Conservation (phyloP, 2,113 vertebrate genomes). For the Dicaeum eximium region DNA sequence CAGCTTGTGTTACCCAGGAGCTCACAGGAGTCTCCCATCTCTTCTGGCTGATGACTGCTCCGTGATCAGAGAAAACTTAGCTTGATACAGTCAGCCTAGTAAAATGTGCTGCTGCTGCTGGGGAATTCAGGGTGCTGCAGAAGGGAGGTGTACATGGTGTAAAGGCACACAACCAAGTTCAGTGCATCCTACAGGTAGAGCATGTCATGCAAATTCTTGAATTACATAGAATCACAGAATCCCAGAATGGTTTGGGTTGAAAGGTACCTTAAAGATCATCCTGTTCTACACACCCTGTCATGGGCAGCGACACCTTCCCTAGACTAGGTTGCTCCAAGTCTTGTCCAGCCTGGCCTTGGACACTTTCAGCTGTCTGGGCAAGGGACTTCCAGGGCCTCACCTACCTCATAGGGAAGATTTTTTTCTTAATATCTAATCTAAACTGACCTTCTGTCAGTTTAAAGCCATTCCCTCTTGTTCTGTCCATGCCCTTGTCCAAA, state of each 20-base stretch:
- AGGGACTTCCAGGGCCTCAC: not conserved
- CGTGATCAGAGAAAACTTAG: not conserved
- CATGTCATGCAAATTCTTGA: rapidly evolving
- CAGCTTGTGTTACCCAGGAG: not conserved
- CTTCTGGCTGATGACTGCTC: not conserved
- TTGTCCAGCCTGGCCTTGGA: not conserved
- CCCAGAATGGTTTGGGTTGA: too few species aligned
- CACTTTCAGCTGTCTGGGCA: not conserved
- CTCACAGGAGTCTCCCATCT: not conserved
- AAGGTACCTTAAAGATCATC: not conserved
- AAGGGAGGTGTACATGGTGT: not conserved
- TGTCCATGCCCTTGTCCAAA: not conserved
- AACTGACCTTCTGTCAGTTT: not conserved
- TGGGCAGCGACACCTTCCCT: not conserved
- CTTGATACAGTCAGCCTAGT: not conserved
- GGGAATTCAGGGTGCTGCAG: rapidly evolving
- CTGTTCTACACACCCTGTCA: not conserved
- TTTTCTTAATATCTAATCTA: not conserved
- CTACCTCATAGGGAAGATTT: not conserved
- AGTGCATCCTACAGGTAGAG: not conserved
- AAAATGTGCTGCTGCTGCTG: not conserved
- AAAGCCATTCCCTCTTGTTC: not conserved
- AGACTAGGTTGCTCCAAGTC: not conserved
- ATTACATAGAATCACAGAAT: not conserved
- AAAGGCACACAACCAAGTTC: not conserved